Evolutionary conservation across 2,888 invertebrate genomes (phyloP).

Genomic region (Pedicia rivosa): DNA sequence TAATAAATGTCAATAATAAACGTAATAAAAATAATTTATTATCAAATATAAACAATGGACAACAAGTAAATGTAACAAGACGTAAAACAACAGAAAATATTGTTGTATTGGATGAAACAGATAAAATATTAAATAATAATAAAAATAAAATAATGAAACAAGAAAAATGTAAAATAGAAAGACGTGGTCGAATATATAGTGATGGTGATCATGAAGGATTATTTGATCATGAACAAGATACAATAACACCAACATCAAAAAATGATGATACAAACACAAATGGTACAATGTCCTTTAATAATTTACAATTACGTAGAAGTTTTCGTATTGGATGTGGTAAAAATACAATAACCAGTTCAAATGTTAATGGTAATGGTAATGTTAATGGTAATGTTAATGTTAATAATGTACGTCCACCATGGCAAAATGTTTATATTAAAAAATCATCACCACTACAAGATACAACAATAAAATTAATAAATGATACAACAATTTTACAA

Average conservation of each 20-base stretch:
- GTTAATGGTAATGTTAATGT: too few species aligned
- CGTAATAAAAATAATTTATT: too few species aligned
- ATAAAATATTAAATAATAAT: background rate
- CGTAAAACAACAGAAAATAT: constrained; percentile 10
- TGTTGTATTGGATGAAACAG: constrained; percentile 6
- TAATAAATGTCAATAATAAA: background rate
- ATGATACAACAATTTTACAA: background rate
- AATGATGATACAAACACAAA: too few species aligned
- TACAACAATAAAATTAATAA: background rate
- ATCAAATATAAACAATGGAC: too few species aligned
- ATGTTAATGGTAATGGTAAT: too few species aligned
- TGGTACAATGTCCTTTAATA: too few species aligned
- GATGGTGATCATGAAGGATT: constrained; percentile 16
- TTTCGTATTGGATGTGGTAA: constrained; percentile 13
- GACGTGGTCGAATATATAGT: constrained; percentile 15
- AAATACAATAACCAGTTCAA: too few species aligned
- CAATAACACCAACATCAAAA: too few species aligned
- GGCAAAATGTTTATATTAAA: constrained; percentile 16
- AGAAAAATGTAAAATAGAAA: background rate
- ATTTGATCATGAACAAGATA: constrained; percentile 9
- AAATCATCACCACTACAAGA: background rate
- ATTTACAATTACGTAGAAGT: constrained; percentile 15
- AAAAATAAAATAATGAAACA: background rate
- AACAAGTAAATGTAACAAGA: constrained; percentile 5
- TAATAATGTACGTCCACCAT: constrained; percentile 13